Conservation (phyloP, 2,113 vertebrate genomes). For the Furnarius figulus region DNA sequence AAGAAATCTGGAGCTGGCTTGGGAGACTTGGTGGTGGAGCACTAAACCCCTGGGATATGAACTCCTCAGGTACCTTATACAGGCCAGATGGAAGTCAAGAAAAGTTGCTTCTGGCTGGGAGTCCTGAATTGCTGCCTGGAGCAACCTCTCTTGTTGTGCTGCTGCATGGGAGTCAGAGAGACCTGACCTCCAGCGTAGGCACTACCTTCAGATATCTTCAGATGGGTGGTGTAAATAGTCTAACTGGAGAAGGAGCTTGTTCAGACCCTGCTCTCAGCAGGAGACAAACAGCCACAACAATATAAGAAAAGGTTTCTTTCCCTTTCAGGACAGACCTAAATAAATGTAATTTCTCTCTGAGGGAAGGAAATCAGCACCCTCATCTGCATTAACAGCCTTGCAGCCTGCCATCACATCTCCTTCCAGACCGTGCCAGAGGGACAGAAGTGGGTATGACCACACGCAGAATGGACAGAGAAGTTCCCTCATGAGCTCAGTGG, state of each 20-base stretch:
- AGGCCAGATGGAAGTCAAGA: neutral
- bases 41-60: rapidly evolving
- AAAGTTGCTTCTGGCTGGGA: neutral
- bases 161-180: neutral
- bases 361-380: neutral
- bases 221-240: neutral
- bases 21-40: neutral
- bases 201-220: neutral
- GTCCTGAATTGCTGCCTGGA: neutral
- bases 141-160: neutral
- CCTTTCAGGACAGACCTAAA: neutral
- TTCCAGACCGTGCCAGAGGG: rapidly evolving
- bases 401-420: neutral
- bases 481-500: neutral
- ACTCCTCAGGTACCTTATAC: neutral
- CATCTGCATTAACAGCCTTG: neutral
- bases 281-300: neutral
- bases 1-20: neutral
- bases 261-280: neutral
- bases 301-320: neutral
- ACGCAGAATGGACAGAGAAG: neutral
- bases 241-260: neutral
- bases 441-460: neutral
- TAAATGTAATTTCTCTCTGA: neutral
- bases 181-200: rapidly evolving